phyloP scores from a whole-genome alignment of 2,113 vertebrate species.

The Oxyura jamaicensis region DNA sequence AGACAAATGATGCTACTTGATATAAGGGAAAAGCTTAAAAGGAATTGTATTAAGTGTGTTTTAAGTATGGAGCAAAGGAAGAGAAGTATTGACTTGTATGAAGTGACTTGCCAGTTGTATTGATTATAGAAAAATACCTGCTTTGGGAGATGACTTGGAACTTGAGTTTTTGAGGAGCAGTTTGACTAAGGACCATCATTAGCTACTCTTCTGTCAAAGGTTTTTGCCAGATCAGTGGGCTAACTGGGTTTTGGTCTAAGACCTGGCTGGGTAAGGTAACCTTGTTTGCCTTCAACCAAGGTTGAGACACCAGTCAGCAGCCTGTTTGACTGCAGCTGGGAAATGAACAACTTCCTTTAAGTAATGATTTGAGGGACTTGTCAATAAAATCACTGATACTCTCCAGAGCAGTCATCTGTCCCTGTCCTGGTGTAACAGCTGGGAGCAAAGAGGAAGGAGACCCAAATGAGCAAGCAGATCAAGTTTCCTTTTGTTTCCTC shows the following conservation, averaged over 20 bases:
- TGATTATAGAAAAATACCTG: slow-evolving; percentile 27
- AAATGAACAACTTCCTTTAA: slow-evolving; percentile 66
- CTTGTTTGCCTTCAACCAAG: slow-evolving; percentile 73
- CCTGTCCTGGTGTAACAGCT: background rate
- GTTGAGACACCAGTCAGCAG: slow-evolving; percentile 64
- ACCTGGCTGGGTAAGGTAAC: slow-evolving; percentile 10
- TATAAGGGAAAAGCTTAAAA: background rate
- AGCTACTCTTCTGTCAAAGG: slow-evolving; percentile 37
- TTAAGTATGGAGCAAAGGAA: background rate
- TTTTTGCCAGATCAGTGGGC: slow-evolving; percentile 58
- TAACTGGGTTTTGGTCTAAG: slow-evolving; percentile 76
- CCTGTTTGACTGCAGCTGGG: slow-evolving; percentile 69
- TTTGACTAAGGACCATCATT: slow-evolving; percentile 60
- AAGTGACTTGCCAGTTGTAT: slow-evolving; percentile 12
- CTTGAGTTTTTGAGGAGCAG: slow-evolving; percentile 46
- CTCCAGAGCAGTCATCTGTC: slow-evolving; percentile 52
- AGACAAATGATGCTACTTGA: background rate
- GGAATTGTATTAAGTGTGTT: background rate
- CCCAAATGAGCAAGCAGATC: background rate
- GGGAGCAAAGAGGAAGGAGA: background rate
- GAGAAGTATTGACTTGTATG: background rate
- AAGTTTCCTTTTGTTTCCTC: background rate
- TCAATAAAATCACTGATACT: slow-evolving; percentile 76
- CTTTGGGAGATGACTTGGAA: slow-evolving; percentile 61
- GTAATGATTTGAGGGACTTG: slow-evolving; percentile 72